Evolutionary conservation across 2,113 vertebrate genomes (phyloP), one percentile per base, ranked within the genome.

Genomic region (Heterotilapia buettikoferi): DNA sequence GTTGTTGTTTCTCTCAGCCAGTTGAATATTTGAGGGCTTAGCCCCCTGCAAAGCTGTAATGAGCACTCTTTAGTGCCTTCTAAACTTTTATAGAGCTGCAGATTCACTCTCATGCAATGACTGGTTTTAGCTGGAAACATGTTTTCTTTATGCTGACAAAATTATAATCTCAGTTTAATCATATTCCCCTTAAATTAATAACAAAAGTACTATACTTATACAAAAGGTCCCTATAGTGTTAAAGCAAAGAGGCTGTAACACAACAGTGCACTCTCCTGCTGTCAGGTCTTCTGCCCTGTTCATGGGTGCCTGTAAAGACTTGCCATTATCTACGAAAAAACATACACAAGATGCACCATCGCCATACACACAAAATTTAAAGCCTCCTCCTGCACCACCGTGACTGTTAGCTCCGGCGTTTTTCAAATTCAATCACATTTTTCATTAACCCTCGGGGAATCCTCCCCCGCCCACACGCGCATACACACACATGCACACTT

Each of bases 381-480:
- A 82, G 18, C 53, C 57, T 86, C 78, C 33, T 45, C 3, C 61
- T 84, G 54, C 83, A 24, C 7, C 76, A 54, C 19, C 2, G 8
- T 54, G 81, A 29, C 53, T 85, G 68, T 57, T 52, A 21, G 87
- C 40, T 14, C 50, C 3, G 1, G 24, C 73, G 79, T 78, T 90
- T 56, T 89, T 59, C 78, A 71, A 80, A 90, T 88, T 84, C 88
- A 86, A 73, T 91, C 90, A 73, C n/a, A 88, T 89, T 87, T 89
- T 86, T 87, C 89, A 91, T 87, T 88, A 86, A 90, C 89, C 87
- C 86, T 4, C 26, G 66, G 86, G 89, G 83, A 87, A 40, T 85
- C 85, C 61, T n/a, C 40, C 59, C 33, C 31, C 31, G 7, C 73
- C 33, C 61, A 76, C 73, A 24, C 84, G 47, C 38, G 21, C 80